Evolutionary conservation across 2,888 invertebrate genomes (phyloP).

Genomic region (Coelopa pilipes): DNA sequence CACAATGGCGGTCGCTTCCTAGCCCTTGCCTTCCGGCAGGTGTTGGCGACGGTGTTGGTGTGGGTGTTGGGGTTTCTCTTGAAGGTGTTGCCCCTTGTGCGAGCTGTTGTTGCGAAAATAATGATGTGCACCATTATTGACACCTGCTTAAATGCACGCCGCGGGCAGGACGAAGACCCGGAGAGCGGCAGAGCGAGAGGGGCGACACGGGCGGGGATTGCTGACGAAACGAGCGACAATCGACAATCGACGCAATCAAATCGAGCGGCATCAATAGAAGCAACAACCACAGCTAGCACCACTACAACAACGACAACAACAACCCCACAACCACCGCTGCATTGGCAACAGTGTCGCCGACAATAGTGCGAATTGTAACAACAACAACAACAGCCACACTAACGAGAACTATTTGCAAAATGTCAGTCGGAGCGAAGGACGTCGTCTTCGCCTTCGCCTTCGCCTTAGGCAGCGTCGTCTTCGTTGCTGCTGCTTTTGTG

Average conservation of each 20-base stretch:
- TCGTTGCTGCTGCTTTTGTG: not conserved
- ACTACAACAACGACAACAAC: not conserved
- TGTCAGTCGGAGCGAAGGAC: not conserved
- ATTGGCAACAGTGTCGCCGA: not conserved
- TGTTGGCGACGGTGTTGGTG: too few species aligned
- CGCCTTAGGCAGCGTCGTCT: too few species aligned
- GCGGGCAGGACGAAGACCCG: too few species aligned
- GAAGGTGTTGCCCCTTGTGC: not conserved
- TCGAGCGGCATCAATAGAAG: not conserved
- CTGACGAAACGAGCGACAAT: too few species aligned
- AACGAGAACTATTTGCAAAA: constrained; percentile 11
- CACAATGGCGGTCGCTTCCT: too few species aligned
- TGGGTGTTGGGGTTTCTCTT: too few species aligned
- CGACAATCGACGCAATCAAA: too few species aligned
- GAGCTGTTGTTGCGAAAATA: constrained; percentile 19
- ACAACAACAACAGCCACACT: not conserved
- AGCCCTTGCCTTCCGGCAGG: too few species aligned
- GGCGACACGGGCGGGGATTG: too few species aligned
- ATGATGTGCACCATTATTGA: constrained; percentile 30
- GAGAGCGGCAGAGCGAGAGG: too few species aligned
- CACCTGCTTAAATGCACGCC: constrained; percentile 30
- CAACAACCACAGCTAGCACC: not conserved
- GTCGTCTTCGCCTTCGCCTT: too few species aligned
- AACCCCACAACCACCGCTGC: not conserved
- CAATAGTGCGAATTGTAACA: not conserved